Conservation (phyloP, 2,113 vertebrate genomes). For the Atrichornis clamosus region DNA sequence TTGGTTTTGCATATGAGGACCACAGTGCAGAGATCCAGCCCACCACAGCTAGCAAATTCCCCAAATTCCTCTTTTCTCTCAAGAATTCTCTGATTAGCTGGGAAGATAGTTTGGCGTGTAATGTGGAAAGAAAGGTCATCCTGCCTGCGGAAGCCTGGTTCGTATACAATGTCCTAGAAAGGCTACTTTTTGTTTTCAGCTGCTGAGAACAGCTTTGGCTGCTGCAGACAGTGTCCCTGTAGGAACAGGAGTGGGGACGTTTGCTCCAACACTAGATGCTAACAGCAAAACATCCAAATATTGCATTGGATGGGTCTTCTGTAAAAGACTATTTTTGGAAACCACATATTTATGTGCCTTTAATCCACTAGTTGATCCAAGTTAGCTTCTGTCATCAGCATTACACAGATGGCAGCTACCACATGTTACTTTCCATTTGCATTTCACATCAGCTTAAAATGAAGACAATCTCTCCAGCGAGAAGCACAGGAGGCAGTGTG, state of each 20-base stretch:
- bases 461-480: background rate
- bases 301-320: background rate
- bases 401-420: constrained; percentile 39
- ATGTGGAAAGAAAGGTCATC: constrained; percentile 66
- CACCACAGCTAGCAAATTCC: constrained; percentile 41
- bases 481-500: background rate
- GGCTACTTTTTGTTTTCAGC: constrained; percentile 27
- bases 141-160: constrained; percentile 42
- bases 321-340: constrained; percentile 44
- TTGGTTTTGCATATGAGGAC: constrained; percentile 42
- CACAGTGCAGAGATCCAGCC: background rate
- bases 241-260: background rate
- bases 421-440: constrained; percentile 49
- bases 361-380: constrained; percentile 49
- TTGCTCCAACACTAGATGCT: background rate
- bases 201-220: constrained; percentile 35
- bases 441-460: constrained; percentile 27
- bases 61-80: constrained; percentile 63
- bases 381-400: constrained; percentile 41
- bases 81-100: constrained; percentile 69
- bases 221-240: background rate
- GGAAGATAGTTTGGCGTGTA: constrained; percentile 65
- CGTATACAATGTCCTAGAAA: constrained; percentile 63
- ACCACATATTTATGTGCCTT: constrained; percentile 35
- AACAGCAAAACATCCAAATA: background rate